phyloP scores from a whole-genome alignment of 2,797 vertebrate genomes.

The Heteromormyrus szaboi region DNA sequence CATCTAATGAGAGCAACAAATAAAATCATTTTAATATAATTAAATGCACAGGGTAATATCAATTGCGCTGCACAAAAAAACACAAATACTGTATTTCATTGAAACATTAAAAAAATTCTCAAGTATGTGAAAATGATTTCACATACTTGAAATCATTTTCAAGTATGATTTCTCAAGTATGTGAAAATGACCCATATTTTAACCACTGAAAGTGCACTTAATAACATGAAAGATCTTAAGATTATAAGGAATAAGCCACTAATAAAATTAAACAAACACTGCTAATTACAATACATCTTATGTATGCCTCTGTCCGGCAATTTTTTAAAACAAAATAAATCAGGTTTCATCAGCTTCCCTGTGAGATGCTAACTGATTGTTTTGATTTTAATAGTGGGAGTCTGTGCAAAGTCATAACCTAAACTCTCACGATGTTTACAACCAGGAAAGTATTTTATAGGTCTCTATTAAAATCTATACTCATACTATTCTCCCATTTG shows the following conservation, averaged over 20 bases:
- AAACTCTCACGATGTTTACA: neutral
- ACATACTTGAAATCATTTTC: no score
- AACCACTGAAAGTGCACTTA: neutral
- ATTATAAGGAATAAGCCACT: neutral
- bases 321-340: neutral
- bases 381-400: neutral
- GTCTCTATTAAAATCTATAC: neutral
- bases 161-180: no score
- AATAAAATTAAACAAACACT: neutral
- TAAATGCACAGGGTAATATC: neutral
- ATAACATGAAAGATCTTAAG: neutral
- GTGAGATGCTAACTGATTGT: neutral
- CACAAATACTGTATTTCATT: neutral
- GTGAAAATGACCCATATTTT: neutral
- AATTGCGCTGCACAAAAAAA: neutral
- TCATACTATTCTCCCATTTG: neutral
- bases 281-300: neutral
- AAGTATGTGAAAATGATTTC: neutral
- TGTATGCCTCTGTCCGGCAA: neutral
- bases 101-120: neutral
- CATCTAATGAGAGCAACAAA: neutral
- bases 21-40: neutral
- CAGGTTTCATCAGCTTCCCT: neutral
- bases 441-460: neutral
- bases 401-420: neutral